Conservation (phyloP, 2,797 vertebrate genomes). For the Percopsis omiscomaycus region DNA sequence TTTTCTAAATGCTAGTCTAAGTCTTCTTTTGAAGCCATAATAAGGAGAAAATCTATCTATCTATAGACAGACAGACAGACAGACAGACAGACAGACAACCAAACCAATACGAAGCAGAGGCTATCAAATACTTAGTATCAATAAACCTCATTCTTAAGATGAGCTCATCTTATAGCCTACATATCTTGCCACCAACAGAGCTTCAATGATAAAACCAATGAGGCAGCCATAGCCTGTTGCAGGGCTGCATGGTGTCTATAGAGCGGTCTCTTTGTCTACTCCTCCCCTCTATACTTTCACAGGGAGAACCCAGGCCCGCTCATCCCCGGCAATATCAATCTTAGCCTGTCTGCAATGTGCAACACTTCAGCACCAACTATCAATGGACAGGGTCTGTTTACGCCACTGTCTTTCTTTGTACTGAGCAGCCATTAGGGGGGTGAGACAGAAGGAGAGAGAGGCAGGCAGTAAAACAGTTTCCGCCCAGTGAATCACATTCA, state of each 20-base stretch:
- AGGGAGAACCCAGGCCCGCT: constrained; percentile 38
- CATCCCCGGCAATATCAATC: constrained; percentile 58
- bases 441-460: constrained; percentile 62
- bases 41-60: not conserved
- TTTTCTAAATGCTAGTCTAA: not conserved
- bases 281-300: constrained; percentile 25
- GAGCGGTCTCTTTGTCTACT: constrained; percentile 17
- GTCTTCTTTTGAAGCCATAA: not conserved
- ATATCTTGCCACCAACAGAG: constrained; percentile 19
- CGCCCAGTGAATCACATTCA: constrained; percentile 78
- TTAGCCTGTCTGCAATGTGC: constrained; percentile 42
- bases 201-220: constrained; percentile 15
- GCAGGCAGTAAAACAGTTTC: constrained; percentile 76
- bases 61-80: not conserved
- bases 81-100: too few relatives aligned
- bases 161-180: constrained; percentile 27
- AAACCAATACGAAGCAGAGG: too few relatives aligned
- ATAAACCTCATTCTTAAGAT: constrained; percentile 18
- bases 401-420: constrained; percentile 69
- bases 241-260: constrained; percentile 23
- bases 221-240: constrained; percentile 52
- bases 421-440: constrained; percentile 54
- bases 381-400: constrained; percentile 63
- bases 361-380: constrained; percentile 64
- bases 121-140: not conserved